These are phyloP conservation scores for Nematopogon swammerdamellus DNA, from an alignment of 2,888 invertebrate species.

Conservation along the genomic window DNA sequence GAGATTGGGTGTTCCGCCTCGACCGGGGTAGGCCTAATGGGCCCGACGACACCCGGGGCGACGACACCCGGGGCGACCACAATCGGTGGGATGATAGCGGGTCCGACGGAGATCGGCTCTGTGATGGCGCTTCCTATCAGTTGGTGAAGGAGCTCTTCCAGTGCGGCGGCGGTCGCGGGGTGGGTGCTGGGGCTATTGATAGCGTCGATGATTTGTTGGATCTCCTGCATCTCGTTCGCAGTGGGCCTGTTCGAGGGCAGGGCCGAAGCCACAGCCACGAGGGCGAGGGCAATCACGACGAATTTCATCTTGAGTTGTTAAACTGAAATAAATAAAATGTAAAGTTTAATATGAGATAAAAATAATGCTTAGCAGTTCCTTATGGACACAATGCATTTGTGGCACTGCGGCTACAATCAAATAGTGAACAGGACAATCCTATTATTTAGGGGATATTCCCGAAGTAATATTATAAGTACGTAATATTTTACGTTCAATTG, in stretches of 20 bases:
- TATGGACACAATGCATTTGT: no score
- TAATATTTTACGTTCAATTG: no score
- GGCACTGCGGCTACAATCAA: no score
- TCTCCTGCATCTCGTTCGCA: constrained; percentile 17
- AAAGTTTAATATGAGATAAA: no score
- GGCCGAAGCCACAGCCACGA: constrained; percentile 27
- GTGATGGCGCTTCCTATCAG: constrained; percentile 15
- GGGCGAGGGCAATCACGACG: constrained; percentile 24
- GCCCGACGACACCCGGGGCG: constrained; percentile 8
- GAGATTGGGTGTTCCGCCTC: constrained; percentile 8
- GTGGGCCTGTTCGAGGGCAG: constrained; percentile 15
- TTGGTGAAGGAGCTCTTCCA: constrained; percentile 18
- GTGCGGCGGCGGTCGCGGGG: constrained; percentile 24
- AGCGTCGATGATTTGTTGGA: constrained; percentile 25
- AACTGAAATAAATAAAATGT: no score
- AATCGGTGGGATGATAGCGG: constrained; percentile 12
- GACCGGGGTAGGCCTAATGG: background rate
- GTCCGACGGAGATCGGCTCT: constrained; percentile 11
- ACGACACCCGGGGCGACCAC: constrained; percentile 2
- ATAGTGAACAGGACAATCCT: no score
- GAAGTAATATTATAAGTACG: no score
- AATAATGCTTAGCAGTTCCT: no score
- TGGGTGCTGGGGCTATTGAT: constrained; percentile 29
- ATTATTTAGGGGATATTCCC: no score
- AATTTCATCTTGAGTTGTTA: no score